Evolutionary conservation across 2,888 invertebrate genomes (phyloP).

Genomic region (Nycteola revayana): DNA sequence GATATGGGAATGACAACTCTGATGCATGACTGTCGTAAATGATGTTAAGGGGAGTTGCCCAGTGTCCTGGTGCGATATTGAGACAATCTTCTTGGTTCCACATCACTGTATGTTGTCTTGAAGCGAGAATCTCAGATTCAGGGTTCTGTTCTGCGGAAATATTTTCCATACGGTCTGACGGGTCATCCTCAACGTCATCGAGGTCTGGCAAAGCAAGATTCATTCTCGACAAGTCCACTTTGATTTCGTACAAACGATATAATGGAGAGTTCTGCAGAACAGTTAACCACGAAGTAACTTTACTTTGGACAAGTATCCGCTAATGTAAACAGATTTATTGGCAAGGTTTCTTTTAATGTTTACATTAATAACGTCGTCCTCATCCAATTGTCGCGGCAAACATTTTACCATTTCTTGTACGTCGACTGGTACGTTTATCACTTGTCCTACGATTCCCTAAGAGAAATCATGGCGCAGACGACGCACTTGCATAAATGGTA

Average conservation of each 20-base stretch:
- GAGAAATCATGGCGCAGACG: slow-evolving; percentile 40
- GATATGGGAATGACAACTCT: slow-evolving; percentile 55
- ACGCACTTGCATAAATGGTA: slow-evolving; percentile 50
- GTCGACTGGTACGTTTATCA: slow-evolving; percentile 51
- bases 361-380: slow-evolving; percentile 45
- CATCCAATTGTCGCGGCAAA: slow-evolving; percentile 42
- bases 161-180: slow-evolving; percentile 32
- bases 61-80: slow-evolving; percentile 39
- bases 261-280: slow-evolving; percentile 30
- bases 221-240: slow-evolving; percentile 35
- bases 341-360: slow-evolving; percentile 35
- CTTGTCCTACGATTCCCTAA: slow-evolving; percentile 51
- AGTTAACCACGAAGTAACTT: slow-evolving; percentile 36
- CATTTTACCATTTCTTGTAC: slow-evolving; percentile 43
- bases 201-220: slow-evolving; percentile 24
- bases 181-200: slow-evolving; percentile 26
- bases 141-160: slow-evolving; percentile 30
- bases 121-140: slow-evolving; percentile 33
- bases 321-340: slow-evolving; percentile 42
- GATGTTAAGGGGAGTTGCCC: slow-evolving; percentile 36
- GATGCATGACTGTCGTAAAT: slow-evolving; percentile 52
- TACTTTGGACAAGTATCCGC: slow-evolving; percentile 36
- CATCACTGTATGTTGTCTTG: slow-evolving; percentile 38
- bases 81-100: slow-evolving; percentile 45
- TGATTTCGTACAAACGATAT: slow-evolving; percentile 41